Base-by-base conservation (phyloP, 2,797 vertebrate genomes). In the Liparis tanakae region DNA sequence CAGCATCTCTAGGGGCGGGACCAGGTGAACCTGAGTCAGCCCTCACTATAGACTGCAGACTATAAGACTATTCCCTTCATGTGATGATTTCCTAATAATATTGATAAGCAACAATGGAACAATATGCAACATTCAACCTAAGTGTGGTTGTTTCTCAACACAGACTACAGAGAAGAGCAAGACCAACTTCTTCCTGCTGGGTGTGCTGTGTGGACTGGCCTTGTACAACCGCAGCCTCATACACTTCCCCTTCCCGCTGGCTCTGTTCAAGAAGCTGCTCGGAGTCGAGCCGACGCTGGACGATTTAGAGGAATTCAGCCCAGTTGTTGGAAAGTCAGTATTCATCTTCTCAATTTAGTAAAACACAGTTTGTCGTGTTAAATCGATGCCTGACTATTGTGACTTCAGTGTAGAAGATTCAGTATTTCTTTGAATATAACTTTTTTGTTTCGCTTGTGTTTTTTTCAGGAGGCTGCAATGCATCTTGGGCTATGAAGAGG, bases 231-330 rank as follows among this genome's bases (percentile, higher is more conserved):
- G 93, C 81, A 94, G 92, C 72, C 94, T 97, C 82, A 92, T 98
- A 82, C 88, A 96, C 82, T 91, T 99, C 67, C 95, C 96, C n/a
- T 98, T 98, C 90, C 97, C 97, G 56, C 88, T 96, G 94, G 97
- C 93, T 74, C 93, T 98, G 86, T 99, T 98, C 90, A 98, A 98
- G 92, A 98, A 98, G 88, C 93, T 99, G 25, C 87, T 97, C n/a
- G 91, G 93, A 85, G 91, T 94, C 50, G 92, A 95, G 73, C 95
- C 95, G 2, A 93, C 94, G 25, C 79, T 99, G 74, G 94, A 97
- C 67, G 97, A 99, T 78, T 86, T 99, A 85, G 94, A 90, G 79
- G 97, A 98, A 74, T 88, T 98, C 80, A 92, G 91, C 72, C 95
- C 95, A 61, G 78, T 62, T 66, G 79, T 95, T 80, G 96, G 93